Evolutionary conservation across 2,888 invertebrate genomes (phyloP).

Genomic region (Polydrusus cervinus): DNA sequence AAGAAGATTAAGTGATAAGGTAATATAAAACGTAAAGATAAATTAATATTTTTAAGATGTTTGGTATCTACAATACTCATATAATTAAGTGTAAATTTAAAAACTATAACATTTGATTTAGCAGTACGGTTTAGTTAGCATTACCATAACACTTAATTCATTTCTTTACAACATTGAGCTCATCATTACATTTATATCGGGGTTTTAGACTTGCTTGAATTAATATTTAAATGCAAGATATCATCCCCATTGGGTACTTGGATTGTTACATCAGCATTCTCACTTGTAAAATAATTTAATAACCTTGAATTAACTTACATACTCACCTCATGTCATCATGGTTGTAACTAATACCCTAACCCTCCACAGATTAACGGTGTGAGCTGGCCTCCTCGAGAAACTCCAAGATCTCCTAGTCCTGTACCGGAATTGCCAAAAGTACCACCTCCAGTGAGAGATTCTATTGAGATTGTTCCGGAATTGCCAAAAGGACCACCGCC

Average conservation of each 20-base stretch:
- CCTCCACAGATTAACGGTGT: conserved; percentile 51
- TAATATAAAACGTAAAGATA: background rate
- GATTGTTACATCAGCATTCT: background rate
- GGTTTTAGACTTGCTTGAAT: too few relatives aligned
- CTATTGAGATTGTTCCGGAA: conserved; percentile 13
- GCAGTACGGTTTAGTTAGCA: too few relatives aligned
- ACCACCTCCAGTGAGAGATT: conserved; percentile 9
- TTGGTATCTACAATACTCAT: background rate
- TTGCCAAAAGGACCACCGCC: conserved; percentile 25
- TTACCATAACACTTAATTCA: too few relatives aligned
- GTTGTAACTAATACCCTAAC: conserved; percentile 52
- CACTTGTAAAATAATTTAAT: background rate
- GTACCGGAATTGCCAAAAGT: conserved; percentile 33
- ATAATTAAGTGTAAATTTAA: too few relatives aligned
- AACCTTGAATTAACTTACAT: conserved; percentile 18
- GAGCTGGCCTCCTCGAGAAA: conserved; percentile 45
- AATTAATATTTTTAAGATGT: background rate
- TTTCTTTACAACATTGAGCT: too few relatives aligned
- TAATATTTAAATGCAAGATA: too few relatives aligned
- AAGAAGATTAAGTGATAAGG: background rate
- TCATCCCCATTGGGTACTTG: background rate
- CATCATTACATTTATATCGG: too few relatives aligned
- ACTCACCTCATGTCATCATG: conserved; percentile 30
- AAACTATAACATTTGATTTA: too few relatives aligned
- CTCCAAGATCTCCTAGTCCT: conserved; percentile 33